These are phyloP conservation scores for Ophion ventricosus DNA, from an alignment of 2,888 invertebrate species.

Conservation along the genomic window DNA sequence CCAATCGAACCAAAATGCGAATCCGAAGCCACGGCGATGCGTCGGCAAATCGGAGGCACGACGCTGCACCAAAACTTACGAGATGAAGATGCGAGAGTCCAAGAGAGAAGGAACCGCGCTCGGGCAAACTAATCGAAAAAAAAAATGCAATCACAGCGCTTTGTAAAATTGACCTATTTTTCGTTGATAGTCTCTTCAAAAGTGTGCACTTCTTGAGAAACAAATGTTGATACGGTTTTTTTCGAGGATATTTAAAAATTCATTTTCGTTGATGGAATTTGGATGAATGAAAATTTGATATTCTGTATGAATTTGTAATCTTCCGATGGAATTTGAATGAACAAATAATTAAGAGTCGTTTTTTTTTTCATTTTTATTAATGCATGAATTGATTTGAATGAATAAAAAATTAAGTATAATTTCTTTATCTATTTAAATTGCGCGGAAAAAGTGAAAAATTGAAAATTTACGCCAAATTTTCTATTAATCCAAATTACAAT, in stretches of 20 bases:
- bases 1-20: not conserved
- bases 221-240: not conserved
- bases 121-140: constrained; percentile 47
- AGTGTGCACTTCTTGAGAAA: not conserved
- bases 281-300: too few relatives aligned
- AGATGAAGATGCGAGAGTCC: constrained; percentile 66
- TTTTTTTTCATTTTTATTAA: too few relatives aligned
- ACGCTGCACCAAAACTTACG: constrained; percentile 57
- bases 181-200: not conserved
- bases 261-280: too few relatives aligned
- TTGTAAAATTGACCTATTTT: constrained; percentile 9
- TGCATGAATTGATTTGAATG: too few relatives aligned
- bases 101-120: constrained; percentile 2
- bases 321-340: too few relatives aligned
- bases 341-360: too few relatives aligned
- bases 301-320: too few relatives aligned
- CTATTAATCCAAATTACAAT: too few relatives aligned
- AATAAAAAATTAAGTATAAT: too few relatives aligned
- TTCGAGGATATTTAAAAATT: not conserved
- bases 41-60: constrained; percentile 10
- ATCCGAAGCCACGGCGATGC: not conserved
- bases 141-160: constrained; percentile 43
- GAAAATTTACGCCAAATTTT: too few relatives aligned
- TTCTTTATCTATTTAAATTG: too few relatives aligned
- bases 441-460: too few relatives aligned